Conservation (phyloP, 1,140 invertebrate species). For the Drosophila albomicans region DNA sequence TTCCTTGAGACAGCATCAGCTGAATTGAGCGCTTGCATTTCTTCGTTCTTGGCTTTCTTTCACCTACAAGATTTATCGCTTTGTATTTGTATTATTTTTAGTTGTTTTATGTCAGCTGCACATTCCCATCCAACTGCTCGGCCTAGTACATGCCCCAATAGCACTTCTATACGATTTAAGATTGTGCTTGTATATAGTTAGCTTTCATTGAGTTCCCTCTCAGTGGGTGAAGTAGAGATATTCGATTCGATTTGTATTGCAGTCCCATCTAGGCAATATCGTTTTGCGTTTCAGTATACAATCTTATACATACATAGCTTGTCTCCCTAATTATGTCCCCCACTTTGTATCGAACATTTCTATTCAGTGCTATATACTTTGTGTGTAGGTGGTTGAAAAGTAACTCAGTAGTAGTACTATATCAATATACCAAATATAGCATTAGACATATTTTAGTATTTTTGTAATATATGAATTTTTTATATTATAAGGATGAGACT, state of each 20-base stretch:
- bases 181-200: conserved; percentile 27
- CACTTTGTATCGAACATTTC: neutral
- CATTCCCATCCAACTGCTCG: conserved; percentile 26
- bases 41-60: conserved; percentile 69
- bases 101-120: conserved; percentile 74
- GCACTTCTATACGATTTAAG: neutral
- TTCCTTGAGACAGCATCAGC: conserved; percentile 39
- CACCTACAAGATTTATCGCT: conserved; percentile 83
- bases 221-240: conserved; percentile 24
- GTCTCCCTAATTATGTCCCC: conserved; percentile 14
- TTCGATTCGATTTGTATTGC: conserved; percentile 32
- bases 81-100: conserved; percentile 84
- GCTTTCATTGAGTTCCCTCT: conserved; percentile 30
- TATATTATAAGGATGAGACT: no score
- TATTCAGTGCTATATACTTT: conserved; percentile 10
- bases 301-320: conserved; percentile 2
- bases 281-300: conserved; percentile 6
- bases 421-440: no score
- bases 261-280: conserved; percentile 21
- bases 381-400: neutral
- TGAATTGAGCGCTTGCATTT: conserved; percentile 41
- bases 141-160: conserved; percentile 5
- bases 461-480: no score
- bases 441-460: no score
- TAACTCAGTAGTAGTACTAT: no score